Evolutionary conservation across 2,888 invertebrate species (phyloP), one percentile per base, ranked within the genome.

Genomic region (Chrysina gloriosa): DNA sequence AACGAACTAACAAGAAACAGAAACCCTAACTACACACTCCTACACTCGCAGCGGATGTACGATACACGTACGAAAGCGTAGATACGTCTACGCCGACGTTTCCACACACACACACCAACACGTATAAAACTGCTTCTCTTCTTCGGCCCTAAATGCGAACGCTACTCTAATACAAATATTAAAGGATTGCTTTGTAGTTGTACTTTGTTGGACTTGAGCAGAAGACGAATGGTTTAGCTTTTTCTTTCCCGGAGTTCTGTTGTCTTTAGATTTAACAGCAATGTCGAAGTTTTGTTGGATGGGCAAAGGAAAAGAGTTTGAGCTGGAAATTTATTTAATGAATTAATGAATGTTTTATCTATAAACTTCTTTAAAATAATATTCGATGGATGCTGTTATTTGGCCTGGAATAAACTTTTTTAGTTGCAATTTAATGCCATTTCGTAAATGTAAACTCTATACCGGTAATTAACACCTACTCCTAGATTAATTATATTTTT

Each of bases 1-100:
- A 80, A 75, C 65, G 72, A 70, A 67, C 70, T 71, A 71, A 71
- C 71, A 70, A 71, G 69, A 64, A 71, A 61, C 65, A 65, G 68
- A 70, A 69, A 66, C 65, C 65, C 66, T 67, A 64, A 56, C 58
- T 42, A 50, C 58, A 58, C 61, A 36, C 45, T 29, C 56, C 67
- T 56, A 66, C 54, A 36, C 5, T 11, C 36, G 36, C n/a, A 11
- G 36, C 36, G 14, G 36, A 36, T n/a, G n/a, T n/a, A n/a, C n/a
- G n/a, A n/a, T n/a, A n/a, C n/a, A n/a, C n/a, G n/a, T n/a, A n/a
- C n/a, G n/a, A n/a, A n/a, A n/a, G n/a, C n/a, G n/a, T n/a, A n/a
- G n/a, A n/a, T n/a, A 36, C 36, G 14, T 36, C 36, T 36, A n/a
- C 36, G 36, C 11, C n/a, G n/a, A 36, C 3, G 14, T 36, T 14